These are phyloP conservation scores for Marmota flaviventris DNA, from an alignment of 2,113 vertebrate species.

Conservation along the genomic window DNA sequence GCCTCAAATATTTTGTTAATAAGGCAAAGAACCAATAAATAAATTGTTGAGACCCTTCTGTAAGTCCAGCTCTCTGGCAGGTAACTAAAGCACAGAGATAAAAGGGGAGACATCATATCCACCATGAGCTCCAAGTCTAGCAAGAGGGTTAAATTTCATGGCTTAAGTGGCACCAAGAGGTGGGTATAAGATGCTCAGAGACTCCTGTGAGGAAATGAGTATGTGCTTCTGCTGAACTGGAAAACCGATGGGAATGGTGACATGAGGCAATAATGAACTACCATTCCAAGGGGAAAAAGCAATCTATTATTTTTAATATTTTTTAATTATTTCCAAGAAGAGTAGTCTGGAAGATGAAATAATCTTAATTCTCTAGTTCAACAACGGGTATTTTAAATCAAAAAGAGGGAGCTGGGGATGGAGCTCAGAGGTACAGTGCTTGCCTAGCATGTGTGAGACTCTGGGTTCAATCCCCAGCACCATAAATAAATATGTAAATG, in stretches of 20 bases:
- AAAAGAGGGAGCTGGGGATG: background rate
- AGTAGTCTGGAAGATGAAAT: background rate
- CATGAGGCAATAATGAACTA: background rate
- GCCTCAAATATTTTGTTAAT: conserved; percentile 5
- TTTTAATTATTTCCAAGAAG: conserved; percentile 14
- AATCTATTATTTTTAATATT: background rate
- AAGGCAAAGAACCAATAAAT: background rate
- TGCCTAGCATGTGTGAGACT: too few relatives aligned
- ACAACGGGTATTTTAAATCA: background rate
- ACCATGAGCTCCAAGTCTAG: background rate
- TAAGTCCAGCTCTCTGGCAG: background rate
- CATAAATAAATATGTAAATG: background rate
- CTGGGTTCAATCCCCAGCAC: too few relatives aligned
- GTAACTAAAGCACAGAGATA: background rate
- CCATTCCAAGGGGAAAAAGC: too few relatives aligned
- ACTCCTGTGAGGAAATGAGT: background rate
- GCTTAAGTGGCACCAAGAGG: background rate
- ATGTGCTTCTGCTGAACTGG: background rate
- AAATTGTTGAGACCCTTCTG: background rate
- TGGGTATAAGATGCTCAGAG: background rate
- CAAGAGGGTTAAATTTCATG: background rate
- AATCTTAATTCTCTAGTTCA: background rate
- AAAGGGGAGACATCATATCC: background rate
- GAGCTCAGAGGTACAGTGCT: too few relatives aligned
- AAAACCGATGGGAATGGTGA: background rate